Evolutionary conservation across 1,140 invertebrate species (phyloP), one percentile per base, ranked within the genome.

Genomic region (Drosophila pectinifera): DNA sequence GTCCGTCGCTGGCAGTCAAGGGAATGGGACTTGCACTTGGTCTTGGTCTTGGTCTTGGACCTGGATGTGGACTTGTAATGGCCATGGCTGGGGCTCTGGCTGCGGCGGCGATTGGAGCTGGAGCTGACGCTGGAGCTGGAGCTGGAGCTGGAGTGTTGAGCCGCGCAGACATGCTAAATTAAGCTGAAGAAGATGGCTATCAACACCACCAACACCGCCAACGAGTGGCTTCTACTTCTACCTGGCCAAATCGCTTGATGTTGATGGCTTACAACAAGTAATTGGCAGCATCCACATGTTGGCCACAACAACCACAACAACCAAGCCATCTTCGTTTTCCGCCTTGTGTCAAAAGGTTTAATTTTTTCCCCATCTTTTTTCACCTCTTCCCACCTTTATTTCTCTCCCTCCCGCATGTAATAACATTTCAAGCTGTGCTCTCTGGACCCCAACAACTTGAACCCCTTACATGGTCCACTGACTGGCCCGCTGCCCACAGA

Each of bases 161-260:
- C 88, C 88, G 80, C 80, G 77, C 83, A 90, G 88, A 90, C 88
- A 90, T 90, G 88, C 88, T 90, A 90, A 90, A 90, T 90, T 91
- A 90, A 90, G 88, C 88, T 88, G 88, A 91, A 90, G 88, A 90
- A 90, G 88, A 90, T 90, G 88, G 85, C 82, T 90, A 90, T 90
- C 88, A 90, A 90, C 88, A 90, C 88, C 88, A 88, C 72, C 86
- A 73, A 56, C 78, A 76, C 69, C 70, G 54, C 69, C 78, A 82
- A 51, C 46, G 46, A 83, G 57, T 61, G 59, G 81, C 57, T 77
- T 77, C 73, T 53, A 68, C 78, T 65, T 68, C 65, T 68, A 22
- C 31, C 70, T 75, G 88, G 85, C 86, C 80, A 91, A 90, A 91
- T 86, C 88, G 82, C 88, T 88, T 88, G 84, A 88, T 89, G 88